Percentiles rank a stretch among this genome's conserved stretches.
phyloP scores from a whole-genome alignment of 2,797 vertebrate species.

The Hypotaenidia okinawae region DNA sequence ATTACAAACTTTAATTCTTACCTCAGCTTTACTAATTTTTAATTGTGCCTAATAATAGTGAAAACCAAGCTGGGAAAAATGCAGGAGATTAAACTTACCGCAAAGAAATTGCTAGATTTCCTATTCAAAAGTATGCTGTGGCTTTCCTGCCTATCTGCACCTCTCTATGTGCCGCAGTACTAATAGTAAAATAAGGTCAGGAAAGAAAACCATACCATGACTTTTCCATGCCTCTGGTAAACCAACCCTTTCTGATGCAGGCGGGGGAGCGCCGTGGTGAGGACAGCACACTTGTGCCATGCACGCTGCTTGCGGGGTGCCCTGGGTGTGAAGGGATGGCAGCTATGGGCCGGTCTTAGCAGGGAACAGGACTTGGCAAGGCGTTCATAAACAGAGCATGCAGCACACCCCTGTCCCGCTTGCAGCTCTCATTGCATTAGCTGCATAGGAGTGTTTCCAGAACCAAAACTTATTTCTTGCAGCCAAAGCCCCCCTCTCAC shows the following conservation, averaged over 20 bases:
- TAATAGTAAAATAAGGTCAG: constrained; percentile 36
- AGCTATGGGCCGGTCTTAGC: background rate
- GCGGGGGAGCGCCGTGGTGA: background rate
- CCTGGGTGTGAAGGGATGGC: background rate
- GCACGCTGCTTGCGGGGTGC: background rate
- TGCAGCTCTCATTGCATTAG: background rate
- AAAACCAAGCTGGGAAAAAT: constrained; percentile 42
- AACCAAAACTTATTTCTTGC: background rate
- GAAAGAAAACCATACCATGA: background rate
- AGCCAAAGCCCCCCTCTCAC: background rate
- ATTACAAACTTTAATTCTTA: constrained; percentile 42
- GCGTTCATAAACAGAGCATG: accelerated
- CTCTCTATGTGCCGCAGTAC: background rate
- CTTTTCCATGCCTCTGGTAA: background rate
- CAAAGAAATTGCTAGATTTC: constrained; percentile 52
- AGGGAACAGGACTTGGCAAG: background rate
- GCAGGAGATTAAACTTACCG: constrained; percentile 16
- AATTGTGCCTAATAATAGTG: constrained; percentile 43
- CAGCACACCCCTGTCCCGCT: background rate
- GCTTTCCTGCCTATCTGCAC: background rate
- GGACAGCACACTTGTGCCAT: accelerated
- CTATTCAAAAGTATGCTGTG: background rate
- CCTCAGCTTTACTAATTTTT: constrained; percentile 49
- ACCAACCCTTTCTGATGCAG: background rate
- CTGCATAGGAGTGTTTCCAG: background rate